Evolutionary conservation across 2,113 vertebrate genomes (phyloP).

Genomic region (Fregata magnificens): DNA sequence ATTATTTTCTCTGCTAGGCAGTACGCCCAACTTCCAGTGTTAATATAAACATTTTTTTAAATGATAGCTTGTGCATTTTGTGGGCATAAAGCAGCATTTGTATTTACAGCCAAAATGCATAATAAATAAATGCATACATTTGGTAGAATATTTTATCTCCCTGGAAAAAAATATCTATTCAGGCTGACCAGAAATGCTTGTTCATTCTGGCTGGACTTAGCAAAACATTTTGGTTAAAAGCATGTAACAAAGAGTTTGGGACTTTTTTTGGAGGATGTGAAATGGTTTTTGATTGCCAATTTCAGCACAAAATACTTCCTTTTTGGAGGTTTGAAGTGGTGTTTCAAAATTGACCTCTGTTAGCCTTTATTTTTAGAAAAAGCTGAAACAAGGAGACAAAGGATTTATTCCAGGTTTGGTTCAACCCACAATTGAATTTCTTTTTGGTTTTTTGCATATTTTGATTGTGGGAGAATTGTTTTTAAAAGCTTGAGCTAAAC

Average conservation of each 20-base stretch:
- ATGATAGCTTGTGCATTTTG: slow-evolving; percentile 46
- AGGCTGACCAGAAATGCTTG: slow-evolving; percentile 13
- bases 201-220: background rate
- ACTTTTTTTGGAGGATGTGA: background rate
- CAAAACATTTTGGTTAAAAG: slow-evolving; percentile 39
- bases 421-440: background rate
- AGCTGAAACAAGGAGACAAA: background rate
- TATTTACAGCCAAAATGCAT: slow-evolving; percentile 48
- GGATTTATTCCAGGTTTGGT: background rate
- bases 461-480: background rate
- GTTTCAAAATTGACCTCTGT: background rate
- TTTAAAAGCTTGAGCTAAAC: background rate
- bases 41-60: slow-evolving; percentile 66
- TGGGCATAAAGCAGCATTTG: slow-evolving; percentile 11
- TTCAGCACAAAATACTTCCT: background rate
- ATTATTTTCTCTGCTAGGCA: slow-evolving; percentile 68
- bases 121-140: slow-evolving; percentile 39
- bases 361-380: slow-evolving; percentile 8
- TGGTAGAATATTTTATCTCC: slow-evolving; percentile 17
- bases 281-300: slow-evolving; percentile 21
- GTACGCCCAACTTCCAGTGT: slow-evolving; percentile 46
- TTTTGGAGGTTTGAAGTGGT: background rate
- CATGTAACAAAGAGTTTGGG: background rate
- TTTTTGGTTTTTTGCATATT: background rate
- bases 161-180: background rate